Base-by-base conservation (phyloP, 2,113 vertebrate species). In the Romanogobio albipinnatus region DNA sequence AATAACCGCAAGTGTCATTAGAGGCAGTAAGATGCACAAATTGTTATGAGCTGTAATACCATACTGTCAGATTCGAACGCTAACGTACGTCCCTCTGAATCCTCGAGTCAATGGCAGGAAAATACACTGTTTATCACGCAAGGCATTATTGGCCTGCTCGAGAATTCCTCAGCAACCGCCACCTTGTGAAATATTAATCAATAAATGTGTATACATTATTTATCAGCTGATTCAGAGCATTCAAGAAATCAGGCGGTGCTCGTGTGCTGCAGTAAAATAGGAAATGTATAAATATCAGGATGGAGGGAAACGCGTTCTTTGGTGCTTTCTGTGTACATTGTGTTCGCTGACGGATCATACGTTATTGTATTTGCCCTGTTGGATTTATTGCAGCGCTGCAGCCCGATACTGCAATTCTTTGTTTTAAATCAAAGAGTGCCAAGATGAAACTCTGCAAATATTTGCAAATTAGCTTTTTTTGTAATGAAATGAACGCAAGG, bases 171-270 rank as follows among this genome's bases (percentile, higher is more conserved):
- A 82, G 70, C 77, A 22, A 71, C 86, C 89, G 90, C 85, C 84
- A 89, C 66, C 70, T 76, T 10, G 73, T 90, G 87, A 62, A 87
- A 85, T 86, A 88, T 91, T 85, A 84, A 93, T 93, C 92, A 89
- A 90, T 93, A 91, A 88, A 76, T 88, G 36, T 43, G 64, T 73
- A 59, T 90, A 61, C 83, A 91, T 93, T 91, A 92, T 92, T 93
- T 88, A 92, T 86, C 10, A 29, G 17, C 81, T 86, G 87, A 84
- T 82, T 82, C 74, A 49, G 62, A 79, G 84, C 59, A 75, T 66
- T 89, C 76, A 85, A 75, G 79, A 24, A 82, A 58, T 53, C 66
- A n/a, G 49, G 22, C 3, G 13, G 19, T 43, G 51, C 22, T 61
- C 26, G 19, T 82, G 80, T 22, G 47, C 80, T 56, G 64, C 29